Evolutionary conservation across 1,140 invertebrate species (phyloP).

Genomic region (Calliphora vicina): DNA sequence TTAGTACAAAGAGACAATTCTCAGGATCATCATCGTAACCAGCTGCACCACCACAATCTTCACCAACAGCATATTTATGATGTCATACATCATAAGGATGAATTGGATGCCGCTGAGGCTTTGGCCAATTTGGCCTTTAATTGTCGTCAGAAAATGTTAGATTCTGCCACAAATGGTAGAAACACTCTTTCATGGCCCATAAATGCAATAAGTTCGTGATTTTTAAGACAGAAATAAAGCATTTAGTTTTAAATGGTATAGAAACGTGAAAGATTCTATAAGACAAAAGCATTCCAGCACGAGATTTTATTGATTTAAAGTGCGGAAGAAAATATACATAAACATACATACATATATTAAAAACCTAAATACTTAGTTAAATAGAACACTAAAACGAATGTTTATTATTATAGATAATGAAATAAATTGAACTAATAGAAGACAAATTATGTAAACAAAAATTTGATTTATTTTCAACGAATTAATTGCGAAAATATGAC

Average conservation of each 20-base stretch:
- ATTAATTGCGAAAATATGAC: too few relatives aligned
- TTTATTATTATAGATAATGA: not conserved
- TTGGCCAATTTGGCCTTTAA: constrained; percentile 65
- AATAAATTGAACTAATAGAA: too few relatives aligned
- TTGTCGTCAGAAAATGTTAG: constrained; percentile 51
- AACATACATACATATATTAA: too few relatives aligned
- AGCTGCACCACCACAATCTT: not conserved
- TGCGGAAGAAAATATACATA: constrained; percentile 18
- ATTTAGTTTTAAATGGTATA: constrained; percentile 37
- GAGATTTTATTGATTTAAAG: constrained; percentile 21
- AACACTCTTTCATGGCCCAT: constrained; percentile 17
- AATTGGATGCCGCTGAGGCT: constrained; percentile 75
- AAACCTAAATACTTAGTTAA: too few relatives aligned
- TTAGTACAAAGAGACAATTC: constrained; percentile 25
- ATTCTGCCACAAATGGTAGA: constrained; percentile 41
- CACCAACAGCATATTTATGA: not conserved
- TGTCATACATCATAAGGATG: constrained; percentile 69
- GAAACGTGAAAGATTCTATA: constrained; percentile 25
- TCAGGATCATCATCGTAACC: not conserved
- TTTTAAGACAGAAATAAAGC: constrained; percentile 8
- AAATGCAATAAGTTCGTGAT: constrained; percentile 51
- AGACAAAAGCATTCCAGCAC: constrained; percentile 36
- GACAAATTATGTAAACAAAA: too few relatives aligned
- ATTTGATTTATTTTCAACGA: too few relatives aligned
- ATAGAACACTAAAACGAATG: too few relatives aligned